A percentile compares a stretch with the other conserved stretches of the same genome.
These are phyloP conservation scores for Temnopleurus reevesii DNA, from an alignment of 53 echinoderm and acorn worm genomes.

Conservation along the genomic window DNA sequence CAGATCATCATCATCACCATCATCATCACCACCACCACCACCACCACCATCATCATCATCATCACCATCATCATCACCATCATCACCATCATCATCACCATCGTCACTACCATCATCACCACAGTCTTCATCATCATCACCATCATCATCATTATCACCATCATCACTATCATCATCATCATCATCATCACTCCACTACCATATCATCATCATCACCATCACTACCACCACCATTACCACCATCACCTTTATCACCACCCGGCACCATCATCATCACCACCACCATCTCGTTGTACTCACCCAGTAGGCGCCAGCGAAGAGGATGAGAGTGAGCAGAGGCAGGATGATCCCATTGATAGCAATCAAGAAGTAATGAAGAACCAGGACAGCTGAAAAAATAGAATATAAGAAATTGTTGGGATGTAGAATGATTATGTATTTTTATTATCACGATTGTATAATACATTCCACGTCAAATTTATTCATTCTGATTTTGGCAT, in stretches of 20 bases:
- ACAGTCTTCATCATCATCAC: too few relatives aligned
- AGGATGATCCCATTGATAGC: conserved; percentile 71
- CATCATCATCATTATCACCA: not conserved
- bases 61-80: not conserved
- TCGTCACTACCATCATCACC: too few relatives aligned
- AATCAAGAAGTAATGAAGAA: conserved; percentile 70
- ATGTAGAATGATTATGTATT: not conserved
- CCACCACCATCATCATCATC: not conserved
- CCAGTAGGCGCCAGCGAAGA: conserved; percentile 78
- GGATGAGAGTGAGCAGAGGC: conserved; percentile 63
- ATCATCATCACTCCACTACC: too few relatives aligned
- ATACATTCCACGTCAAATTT: not conserved
- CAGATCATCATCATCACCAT: not conserved
- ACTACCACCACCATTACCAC: not conserved
- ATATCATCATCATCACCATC: not conserved
- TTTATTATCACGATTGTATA: not conserved
- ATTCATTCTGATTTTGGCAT: too few relatives aligned
- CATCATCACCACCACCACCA: not conserved
- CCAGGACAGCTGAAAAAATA: conserved; percentile 50
- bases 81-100: not conserved
- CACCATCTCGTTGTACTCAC: conserved; percentile 58
- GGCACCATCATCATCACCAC: too few relatives aligned
- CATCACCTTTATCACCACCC: too few relatives aligned
- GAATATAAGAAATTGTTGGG: not conserved
- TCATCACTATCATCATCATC: not conserved